phyloP scores from a whole-genome alignment of 2,888 invertebrate species.

The Camponotus fellah region DNA sequence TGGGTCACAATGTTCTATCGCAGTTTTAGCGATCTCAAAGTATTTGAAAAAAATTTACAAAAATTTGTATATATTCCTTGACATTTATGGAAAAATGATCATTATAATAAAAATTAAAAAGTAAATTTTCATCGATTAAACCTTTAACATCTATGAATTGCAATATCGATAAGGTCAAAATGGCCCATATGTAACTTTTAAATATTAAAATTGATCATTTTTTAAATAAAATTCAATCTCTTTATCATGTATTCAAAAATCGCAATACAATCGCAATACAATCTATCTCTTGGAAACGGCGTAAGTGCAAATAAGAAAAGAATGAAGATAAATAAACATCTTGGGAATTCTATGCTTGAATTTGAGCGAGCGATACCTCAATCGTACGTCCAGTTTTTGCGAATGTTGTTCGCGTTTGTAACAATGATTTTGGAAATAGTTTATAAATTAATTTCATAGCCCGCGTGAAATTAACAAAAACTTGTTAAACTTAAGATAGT shows the following conservation, averaged over 20 bases:
- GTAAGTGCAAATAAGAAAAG: background rate
- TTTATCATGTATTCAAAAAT: background rate
- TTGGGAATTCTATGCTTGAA: background rate
- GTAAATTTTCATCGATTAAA: no score
- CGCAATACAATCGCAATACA: background rate
- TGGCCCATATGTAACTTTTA: no score
- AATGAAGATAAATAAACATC: background rate
- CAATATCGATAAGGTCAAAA: no score
- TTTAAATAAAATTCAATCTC: background rate
- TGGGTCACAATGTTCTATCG: no score
- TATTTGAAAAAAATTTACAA: no score
- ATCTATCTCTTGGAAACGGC: background rate
- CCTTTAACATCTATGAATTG: no score
- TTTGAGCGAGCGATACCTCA: background rate
- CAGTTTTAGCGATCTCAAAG: no score
- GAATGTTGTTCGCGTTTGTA: background rate
- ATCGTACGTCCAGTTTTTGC: background rate
- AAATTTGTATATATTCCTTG: no score
- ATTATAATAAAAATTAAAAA: no score
- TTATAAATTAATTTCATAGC: background rate
- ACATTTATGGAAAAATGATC: no score
- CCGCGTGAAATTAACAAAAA: no score
- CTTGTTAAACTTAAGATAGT: no score
- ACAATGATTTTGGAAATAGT: background rate
- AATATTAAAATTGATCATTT: background rate